Percentiles rank a stretch among this genome's conserved stretches.
These are phyloP conservation scores for Sinella curviseta DNA, from an alignment of 1,140 invertebrate species.

Conservation along the genomic window DNA sequence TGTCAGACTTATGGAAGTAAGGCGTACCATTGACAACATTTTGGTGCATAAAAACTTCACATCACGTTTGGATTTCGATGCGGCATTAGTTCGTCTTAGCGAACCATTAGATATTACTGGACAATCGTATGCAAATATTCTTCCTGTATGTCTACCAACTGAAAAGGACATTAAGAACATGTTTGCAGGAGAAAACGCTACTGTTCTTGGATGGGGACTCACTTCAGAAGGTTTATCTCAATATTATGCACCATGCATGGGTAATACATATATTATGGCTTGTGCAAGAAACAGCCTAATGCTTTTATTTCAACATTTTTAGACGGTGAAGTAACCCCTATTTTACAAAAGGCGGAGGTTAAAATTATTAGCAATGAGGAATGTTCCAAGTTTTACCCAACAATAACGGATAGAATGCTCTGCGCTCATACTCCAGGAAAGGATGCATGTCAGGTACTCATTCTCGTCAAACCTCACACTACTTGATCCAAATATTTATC, in stretches of 20 bases:
- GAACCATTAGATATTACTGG: conserved; percentile 22
- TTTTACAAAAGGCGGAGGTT: conserved; percentile 38
- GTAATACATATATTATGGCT: background rate
- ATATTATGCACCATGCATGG: conserved; percentile 17
- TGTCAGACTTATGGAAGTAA: background rate
- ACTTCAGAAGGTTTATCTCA: conserved; percentile 28
- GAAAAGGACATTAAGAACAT: background rate
- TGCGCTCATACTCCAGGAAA: conserved; percentile 36
- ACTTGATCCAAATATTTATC: too few relatives aligned
- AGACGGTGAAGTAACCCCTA: conserved; percentile 32
- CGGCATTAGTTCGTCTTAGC: conserved; percentile 51
- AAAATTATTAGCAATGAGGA: conserved; percentile 36
- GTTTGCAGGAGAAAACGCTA: conserved; percentile 29
- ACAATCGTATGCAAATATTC: background rate
- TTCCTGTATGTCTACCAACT: conserved; percentile 40
- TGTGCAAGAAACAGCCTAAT: too few relatives aligned
- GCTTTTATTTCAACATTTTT: background rate
- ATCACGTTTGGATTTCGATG: conserved; percentile 51
- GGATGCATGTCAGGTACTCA: conserved; percentile 45
- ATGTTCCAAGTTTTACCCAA: conserved; percentile 33
- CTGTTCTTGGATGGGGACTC: conserved; percentile 44
- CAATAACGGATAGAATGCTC: conserved; percentile 43
- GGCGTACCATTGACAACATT: conserved; percentile 35
- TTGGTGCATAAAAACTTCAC: conserved; percentile 40
- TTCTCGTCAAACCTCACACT: too few relatives aligned